Evolutionary conservation across 2,797 vertebrate genomes (phyloP).

Genomic region (Melanotaenia parkinsoni): DNA sequence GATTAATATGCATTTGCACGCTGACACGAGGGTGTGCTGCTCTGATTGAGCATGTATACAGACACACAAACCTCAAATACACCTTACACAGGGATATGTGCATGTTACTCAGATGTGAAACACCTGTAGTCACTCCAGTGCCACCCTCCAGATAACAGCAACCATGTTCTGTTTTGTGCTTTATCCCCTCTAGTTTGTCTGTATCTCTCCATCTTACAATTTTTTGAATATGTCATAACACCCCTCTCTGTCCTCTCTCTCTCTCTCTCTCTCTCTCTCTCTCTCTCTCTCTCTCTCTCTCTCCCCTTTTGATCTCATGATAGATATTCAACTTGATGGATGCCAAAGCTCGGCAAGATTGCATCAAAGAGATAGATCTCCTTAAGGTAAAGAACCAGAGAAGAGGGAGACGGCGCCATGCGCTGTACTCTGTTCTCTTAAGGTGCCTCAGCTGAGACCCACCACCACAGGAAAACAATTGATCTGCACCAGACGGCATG

Average conservation of each 20-base stretch:
- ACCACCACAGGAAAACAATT: slow-evolving; percentile 86
- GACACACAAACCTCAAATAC: slow-evolving; percentile 28
- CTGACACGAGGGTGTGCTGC: slow-evolving; percentile 1
- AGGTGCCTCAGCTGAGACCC: slow-evolving; percentile 84
- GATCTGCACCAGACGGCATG: slow-evolving; percentile 79
- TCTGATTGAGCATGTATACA: slow-evolving; percentile 23
- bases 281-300: slow-evolving; percentile 36
- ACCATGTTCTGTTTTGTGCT: slow-evolving; percentile 66
- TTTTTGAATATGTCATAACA: slow-evolving; percentile 75
- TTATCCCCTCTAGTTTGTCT: slow-evolving; percentile 39
- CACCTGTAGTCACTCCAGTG: slow-evolving; percentile 69
- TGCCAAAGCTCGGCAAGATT: slow-evolving; percentile 99
- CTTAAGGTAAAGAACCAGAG: slow-evolving; percentile 93
- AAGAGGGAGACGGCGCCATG: slow-evolving; percentile 78
- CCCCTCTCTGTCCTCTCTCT: slow-evolving; percentile 56
- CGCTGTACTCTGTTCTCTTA: slow-evolving; percentile 82
- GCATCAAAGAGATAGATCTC: slow-evolving; percentile 99
- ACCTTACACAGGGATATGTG: slow-evolving; percentile 26
- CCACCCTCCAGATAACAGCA: slow-evolving; percentile 66
- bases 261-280: slow-evolving; percentile 31
- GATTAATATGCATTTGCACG: slow-evolving; percentile 6
- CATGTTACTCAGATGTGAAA: slow-evolving; percentile 57
- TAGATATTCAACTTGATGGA: slow-evolving; percentile 99
- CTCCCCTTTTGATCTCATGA: slow-evolving; percentile 83
- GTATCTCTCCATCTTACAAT: slow-evolving; percentile 64